A percentile compares a stretch with the other conserved stretches of the same genome.
phyloP scores from a whole-genome alignment of 2,888 invertebrate genomes.

The Latrodectus elegans region DNA sequence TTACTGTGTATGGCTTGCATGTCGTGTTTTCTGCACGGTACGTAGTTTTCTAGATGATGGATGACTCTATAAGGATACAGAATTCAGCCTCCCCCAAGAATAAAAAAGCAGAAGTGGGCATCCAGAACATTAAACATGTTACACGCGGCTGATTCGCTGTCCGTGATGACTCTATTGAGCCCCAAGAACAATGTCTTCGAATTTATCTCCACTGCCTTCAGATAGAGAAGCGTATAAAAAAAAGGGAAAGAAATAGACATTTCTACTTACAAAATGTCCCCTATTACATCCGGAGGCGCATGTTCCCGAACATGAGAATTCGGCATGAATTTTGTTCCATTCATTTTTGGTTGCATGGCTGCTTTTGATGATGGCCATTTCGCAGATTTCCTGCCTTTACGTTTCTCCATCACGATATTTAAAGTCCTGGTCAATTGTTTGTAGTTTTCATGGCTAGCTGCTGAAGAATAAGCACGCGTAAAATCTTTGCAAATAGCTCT shows the following conservation, averaged over 20 bases:
- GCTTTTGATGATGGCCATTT: too few species aligned
- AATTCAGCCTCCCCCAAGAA: background rate
- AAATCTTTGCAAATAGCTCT: too few species aligned
- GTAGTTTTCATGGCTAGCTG: too few species aligned
- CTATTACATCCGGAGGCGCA: background rate
- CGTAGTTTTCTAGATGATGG: constrained; percentile 27
- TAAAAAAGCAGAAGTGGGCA: background rate
- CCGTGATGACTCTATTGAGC: constrained; percentile 15
- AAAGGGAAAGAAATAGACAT: background rate
- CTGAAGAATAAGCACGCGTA: too few species aligned
- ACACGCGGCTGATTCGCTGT: constrained; percentile 11
- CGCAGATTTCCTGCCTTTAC: too few species aligned
- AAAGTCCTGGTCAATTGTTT: too few species aligned
- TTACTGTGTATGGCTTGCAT: background rate
- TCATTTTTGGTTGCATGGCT: too few species aligned
- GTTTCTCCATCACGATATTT: too few species aligned
- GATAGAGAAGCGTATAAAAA: background rate
- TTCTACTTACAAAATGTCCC: constrained; percentile 8
- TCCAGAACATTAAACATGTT: constrained; percentile 8
- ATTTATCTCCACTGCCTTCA: background rate
- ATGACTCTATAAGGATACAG: constrained; percentile 29
- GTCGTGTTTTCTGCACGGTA: constrained; percentile 18
- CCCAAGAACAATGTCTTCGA: constrained; percentile 1
- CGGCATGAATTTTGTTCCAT: background rate
- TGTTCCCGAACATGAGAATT: constrained; percentile 6